These are phyloP conservation scores for Sitophilus oryzae DNA, from an alignment of 1,140 invertebrate genomes.

Conservation along the genomic window DNA sequence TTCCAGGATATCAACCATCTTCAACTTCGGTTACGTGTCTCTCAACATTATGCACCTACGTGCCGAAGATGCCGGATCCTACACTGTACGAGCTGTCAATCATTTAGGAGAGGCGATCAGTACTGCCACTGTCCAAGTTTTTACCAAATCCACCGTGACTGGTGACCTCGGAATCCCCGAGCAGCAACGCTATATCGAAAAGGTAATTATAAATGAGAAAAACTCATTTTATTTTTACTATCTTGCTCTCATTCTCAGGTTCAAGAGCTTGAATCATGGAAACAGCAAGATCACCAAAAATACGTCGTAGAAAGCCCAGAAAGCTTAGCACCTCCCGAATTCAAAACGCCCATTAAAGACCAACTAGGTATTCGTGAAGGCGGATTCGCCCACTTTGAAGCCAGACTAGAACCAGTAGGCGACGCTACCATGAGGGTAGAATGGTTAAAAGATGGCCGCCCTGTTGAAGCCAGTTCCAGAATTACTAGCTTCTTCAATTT, in stretches of 20 bases:
- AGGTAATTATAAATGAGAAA: constrained; percentile 37
- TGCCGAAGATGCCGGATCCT: constrained; percentile 87
- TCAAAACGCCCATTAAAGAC: constrained; percentile 88
- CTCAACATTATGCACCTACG: constrained; percentile 96
- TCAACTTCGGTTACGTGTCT: constrained; percentile 98
- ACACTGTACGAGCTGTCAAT: constrained; percentile 84
- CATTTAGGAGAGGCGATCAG: constrained; percentile 79
- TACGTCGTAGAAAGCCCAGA: constrained; percentile 72
- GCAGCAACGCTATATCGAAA: constrained; percentile 88
- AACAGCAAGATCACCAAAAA: constrained; percentile 67
- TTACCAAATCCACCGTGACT: constrained; percentile 64
- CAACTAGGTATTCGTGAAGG: constrained; percentile 84
- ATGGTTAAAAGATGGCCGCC: constrained; percentile 91
- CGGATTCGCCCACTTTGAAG: constrained; percentile 93
- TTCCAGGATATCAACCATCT: constrained; percentile 90
- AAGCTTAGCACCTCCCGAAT: constrained; percentile 75
- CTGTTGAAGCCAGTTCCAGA: constrained; percentile 85
- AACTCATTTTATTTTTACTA: background rate
- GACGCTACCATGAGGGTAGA: constrained; percentile 88
- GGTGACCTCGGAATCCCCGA: constrained; percentile 84
- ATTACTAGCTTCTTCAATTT: constrained; percentile 95
- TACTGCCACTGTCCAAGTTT: constrained; percentile 70
- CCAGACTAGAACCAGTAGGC: constrained; percentile 85
- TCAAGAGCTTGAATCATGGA: constrained; percentile 88
- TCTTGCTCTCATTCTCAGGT: constrained; percentile 45